Evolutionary conservation across 2,113 vertebrate genomes (phyloP).

Genomic region (Oncorhynchus gorbuscha): DNA sequence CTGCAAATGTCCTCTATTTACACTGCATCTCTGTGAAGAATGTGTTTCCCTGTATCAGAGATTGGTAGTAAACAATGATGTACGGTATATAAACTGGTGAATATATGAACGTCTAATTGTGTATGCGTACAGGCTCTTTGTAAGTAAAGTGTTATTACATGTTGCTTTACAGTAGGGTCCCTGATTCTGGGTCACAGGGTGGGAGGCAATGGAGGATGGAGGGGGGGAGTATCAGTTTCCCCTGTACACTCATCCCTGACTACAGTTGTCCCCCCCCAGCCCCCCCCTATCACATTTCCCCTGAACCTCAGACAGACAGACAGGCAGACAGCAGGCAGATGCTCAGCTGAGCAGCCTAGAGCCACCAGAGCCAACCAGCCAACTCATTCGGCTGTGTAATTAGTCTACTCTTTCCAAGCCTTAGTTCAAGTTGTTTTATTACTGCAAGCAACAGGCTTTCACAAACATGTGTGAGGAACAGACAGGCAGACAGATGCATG

Average conservation of each 20-base stretch:
- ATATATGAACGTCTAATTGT: not conserved
- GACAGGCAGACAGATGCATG: conserved; percentile 60
- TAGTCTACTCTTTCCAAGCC: not conserved
- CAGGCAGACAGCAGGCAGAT: not conserved
- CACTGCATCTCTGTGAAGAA: not conserved
- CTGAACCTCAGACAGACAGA: conserved; percentile 1
- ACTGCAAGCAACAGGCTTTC: conserved; percentile 59
- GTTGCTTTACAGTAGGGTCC: conserved; percentile 1
- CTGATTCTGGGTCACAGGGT: conserved; percentile 8
- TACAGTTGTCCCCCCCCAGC: conserved; percentile 7
- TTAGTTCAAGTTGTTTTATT: conserved; percentile 6
- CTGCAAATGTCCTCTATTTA: not conserved
- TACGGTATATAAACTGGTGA: too few species aligned
- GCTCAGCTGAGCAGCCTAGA: conserved; percentile 11
- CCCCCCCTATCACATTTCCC: not conserved
- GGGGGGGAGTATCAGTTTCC: conserved; percentile 18
- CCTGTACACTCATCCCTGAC: conserved; percentile 9
- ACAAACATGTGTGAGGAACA: conserved; percentile 56
- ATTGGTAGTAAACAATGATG: not conserved
- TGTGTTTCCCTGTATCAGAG: not conserved
- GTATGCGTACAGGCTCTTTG: conserved; percentile 2
- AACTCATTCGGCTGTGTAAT: conserved; percentile 39
- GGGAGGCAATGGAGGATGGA: not conserved
- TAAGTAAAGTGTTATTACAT: not conserved
- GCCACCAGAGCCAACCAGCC: conserved; percentile 14